These are phyloP conservation scores for Yponomeuta evonymella DNA, from an alignment of 2,888 invertebrate genomes.

Conservation along the genomic window DNA sequence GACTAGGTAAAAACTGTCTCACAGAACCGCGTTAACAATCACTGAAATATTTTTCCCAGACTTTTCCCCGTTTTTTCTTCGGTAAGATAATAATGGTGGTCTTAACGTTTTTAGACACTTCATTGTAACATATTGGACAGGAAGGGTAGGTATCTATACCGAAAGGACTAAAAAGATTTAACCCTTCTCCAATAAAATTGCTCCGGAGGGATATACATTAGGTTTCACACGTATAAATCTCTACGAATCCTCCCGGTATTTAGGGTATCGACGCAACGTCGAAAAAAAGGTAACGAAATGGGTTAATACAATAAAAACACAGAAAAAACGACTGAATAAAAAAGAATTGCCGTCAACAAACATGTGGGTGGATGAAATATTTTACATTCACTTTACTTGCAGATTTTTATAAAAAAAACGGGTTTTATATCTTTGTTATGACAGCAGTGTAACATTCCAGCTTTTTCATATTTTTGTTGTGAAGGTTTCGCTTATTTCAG, in stretches of 20 bases:
- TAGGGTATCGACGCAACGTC: neutral
- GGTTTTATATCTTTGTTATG: too few relatives aligned
- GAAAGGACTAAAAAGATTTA: constrained; percentile 35
- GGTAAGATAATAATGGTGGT: neutral
- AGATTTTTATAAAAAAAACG: too few relatives aligned
- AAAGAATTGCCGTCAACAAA: neutral
- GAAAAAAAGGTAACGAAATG: neutral
- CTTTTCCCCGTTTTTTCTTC: neutral
- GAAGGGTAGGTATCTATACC: constrained; percentile 31
- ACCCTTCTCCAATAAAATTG: constrained; percentile 47
- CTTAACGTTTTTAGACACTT: constrained; percentile 25
- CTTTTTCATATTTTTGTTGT: neutral
- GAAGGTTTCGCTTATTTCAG: neutral
- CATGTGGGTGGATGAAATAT: too few relatives aligned
- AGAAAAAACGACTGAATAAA: neutral
- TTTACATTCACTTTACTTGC: too few relatives aligned
- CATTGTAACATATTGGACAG: constrained; percentile 43
- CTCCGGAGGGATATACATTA: constrained; percentile 45
- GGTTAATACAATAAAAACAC: neutral
- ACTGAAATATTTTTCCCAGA: neutral
- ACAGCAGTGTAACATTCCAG: too few relatives aligned
- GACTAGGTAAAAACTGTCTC: neutral
- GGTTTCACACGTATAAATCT: constrained; percentile 28
- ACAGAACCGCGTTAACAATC: neutral
- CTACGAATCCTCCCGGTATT: constrained; percentile 20